Conservation (phyloP, 2,888 invertebrate genomes). For the Metallyticus violacea region DNA sequence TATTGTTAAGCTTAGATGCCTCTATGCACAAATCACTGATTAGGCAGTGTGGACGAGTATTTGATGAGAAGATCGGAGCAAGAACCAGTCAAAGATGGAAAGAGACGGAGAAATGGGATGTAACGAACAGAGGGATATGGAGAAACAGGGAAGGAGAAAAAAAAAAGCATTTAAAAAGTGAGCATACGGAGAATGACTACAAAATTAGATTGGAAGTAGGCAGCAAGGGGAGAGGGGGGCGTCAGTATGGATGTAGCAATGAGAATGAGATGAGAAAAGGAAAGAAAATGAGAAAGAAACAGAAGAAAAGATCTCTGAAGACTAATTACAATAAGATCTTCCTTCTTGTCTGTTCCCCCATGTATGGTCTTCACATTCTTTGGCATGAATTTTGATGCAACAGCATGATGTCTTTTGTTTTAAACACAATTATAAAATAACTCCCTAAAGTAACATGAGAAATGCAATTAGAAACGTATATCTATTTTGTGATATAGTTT, state of each 20-base stretch:
- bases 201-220: slow-evolving; percentile 28
- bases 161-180: slow-evolving; percentile 26
- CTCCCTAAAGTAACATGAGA: too few relatives aligned
- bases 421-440: too few relatives aligned
- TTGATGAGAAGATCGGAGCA: not conserved
- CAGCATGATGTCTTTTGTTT: too few relatives aligned
- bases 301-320: slow-evolving; percentile 12
- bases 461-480: too few relatives aligned
- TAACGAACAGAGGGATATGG: not conserved
- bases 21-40: too few relatives aligned
- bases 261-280: slow-evolving; percentile 6
- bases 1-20: too few relatives aligned
- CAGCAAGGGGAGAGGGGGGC: not conserved
- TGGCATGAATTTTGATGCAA: not conserved
- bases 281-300: not conserved
- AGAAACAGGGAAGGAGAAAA: not conserved
- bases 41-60: not conserved
- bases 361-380: not conserved
- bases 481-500: too few relatives aligned
- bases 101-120: not conserved
- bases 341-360: not conserved
- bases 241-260: slow-evolving; percentile 6
- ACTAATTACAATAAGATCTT: slow-evolving; percentile 20
- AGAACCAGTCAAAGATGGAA: slow-evolving; percentile 12
- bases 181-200: slow-evolving; percentile 27